These are phyloP conservation scores for Leiothrix lutea DNA, from an alignment of 2,113 vertebrate genomes.

Conservation along the genomic window DNA sequence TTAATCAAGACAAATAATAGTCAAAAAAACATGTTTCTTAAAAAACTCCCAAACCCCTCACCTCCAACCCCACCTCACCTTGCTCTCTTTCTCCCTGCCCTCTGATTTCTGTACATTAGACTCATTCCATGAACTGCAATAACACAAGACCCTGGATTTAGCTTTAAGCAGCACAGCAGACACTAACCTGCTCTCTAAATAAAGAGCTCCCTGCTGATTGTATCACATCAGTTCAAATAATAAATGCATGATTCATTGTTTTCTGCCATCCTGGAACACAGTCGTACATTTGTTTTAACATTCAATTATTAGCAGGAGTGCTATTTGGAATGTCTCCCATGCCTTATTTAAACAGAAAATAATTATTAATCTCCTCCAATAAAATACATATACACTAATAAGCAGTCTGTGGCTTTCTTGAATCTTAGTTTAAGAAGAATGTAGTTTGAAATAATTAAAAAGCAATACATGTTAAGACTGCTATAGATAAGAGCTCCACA, in stretches of 20 bases:
- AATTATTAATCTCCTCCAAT: neutral
- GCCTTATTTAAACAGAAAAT: neutral
- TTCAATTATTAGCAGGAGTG: neutral
- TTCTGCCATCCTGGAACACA: neutral
- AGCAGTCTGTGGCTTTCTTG: neutral
- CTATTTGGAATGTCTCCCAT: neutral
- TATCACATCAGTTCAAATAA: neutral
- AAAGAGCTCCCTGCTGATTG: neutral
- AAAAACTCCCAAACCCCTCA: neutral
- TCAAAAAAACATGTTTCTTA: neutral
- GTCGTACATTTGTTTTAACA: accelerated
- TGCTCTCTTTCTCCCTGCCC: neutral
- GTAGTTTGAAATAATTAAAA: neutral
- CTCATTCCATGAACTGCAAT: neutral
- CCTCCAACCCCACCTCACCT: neutral
- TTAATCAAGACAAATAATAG: neutral
- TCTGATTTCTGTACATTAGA: neutral
- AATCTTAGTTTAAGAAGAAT: neutral
- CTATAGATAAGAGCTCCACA: neutral
- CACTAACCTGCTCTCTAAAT: neutral
- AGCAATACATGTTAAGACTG: neutral
- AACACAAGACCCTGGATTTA: neutral
- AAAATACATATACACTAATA: neutral
- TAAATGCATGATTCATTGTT: neutral
- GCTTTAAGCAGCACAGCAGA: neutral